Base-by-base conservation (phyloP, 2,113 vertebrate species). In the Centrocercus urophasianus region DNA sequence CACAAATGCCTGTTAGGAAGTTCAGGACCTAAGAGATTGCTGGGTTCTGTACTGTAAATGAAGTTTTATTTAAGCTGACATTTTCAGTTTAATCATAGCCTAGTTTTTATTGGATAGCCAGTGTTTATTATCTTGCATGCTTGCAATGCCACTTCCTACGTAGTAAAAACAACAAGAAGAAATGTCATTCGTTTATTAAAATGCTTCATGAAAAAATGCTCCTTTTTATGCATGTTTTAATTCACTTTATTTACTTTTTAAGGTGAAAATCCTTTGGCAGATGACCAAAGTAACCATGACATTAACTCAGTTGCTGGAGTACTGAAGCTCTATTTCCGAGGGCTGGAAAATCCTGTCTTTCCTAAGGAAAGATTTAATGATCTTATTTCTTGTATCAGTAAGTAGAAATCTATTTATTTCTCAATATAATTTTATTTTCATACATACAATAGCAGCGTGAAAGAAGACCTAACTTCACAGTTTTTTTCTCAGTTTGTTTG, bases 331-430 rank as follows among this genome's bases (percentile, higher is more conserved):
- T 99, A 99, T 97, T 99, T 99, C 98, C 98, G 99, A 59, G 99
- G 99, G 89, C 98, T 99, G 98, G 99, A 99, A 98, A 99, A 99
- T 94, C 98, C 99, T 86, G 98, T 99, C 95, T 99, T 99, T 98
- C 99, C 99, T 96, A 99, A 99, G 98, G 99, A 99, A 98, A 99
- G 99, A 97, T 99, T 99, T 98, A 99, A 98, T 93, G 99, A 99
- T 94, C 98, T 99, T 94, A 98, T 99, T 96, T 98, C 99, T 92
- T 99, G 98, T 98, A 98, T 99, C 98, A 98, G 99, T 99, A 98
- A 99, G 99, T 98, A 83, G 27, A 91, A 88, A 79, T 77, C 66
- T 90, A 2, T 7, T 93, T 83, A 54, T 82, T 83, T 80, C 32
- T 89, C 38, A 65, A 13, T 63, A 61, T 19, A 82, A 59, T 85